A percentile compares a stretch with the other conserved stretches of the same genome.
Evolutionary conservation across 1,140 invertebrate species (phyloP).

Genomic region (Lanistes nyassanus): DNA sequence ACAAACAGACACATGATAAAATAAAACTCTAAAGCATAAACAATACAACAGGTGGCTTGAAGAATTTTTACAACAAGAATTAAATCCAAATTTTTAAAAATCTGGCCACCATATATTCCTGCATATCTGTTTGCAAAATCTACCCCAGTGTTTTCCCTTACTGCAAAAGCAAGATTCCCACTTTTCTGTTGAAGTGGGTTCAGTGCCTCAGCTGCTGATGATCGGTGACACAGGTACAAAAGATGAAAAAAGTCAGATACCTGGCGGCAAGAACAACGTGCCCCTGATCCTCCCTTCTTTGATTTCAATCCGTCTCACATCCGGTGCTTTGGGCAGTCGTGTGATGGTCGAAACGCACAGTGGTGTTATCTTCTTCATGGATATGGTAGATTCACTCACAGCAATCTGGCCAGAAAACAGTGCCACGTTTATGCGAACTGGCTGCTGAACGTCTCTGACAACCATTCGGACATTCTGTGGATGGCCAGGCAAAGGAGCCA

Average conservation of each 20-base stretch:
- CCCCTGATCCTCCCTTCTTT: constrained; percentile 1
- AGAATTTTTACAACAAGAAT: no score
- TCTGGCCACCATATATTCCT: no score
- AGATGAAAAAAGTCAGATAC: not conserved
- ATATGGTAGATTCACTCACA: not conserved
- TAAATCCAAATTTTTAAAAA: no score
- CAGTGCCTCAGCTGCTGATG: no score
- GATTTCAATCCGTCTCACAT: constrained; percentile 8
- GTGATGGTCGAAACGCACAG: not conserved
- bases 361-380: not conserved
- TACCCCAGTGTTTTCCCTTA: no score
- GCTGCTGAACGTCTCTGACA: not conserved
- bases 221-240: no score
- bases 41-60: no score
- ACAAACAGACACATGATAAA: no score
- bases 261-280: constrained; percentile 6
- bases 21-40: no score
- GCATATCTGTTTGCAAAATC: no score
- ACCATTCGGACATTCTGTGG: not conserved
- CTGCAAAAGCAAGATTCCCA: no score
- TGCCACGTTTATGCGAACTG: not conserved
- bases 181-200: no score
- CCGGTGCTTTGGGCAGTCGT: not conserved
- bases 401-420: not conserved
- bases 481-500: not conserved